phyloP scores from a whole-genome alignment of 1,140 invertebrate species.

The Lepidurus couesii region DNA sequence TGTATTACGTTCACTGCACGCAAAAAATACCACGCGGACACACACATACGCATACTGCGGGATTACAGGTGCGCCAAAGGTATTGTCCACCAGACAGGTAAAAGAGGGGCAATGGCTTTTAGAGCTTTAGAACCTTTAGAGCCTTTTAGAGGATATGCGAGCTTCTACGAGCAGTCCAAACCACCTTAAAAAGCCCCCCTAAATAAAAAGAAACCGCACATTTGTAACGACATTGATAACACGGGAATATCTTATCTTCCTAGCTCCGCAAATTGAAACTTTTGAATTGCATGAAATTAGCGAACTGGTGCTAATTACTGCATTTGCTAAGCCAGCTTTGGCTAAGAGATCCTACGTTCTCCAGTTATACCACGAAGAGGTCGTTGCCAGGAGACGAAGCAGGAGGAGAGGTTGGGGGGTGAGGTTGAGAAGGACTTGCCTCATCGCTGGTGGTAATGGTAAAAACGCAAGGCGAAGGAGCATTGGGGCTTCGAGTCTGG shows the following conservation, averaged over 20 bases:
- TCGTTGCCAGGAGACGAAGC: neutral
- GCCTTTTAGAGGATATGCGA: too few relatives aligned
- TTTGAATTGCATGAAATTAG: too few relatives aligned
- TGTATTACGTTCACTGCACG: constrained; percentile 1
- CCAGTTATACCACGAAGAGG: neutral
- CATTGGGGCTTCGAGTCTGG: too few relatives aligned
- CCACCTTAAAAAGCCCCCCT: too few relatives aligned
- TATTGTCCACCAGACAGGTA: constrained; percentile 18
- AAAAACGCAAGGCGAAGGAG: neutral
- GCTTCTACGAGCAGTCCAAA: too few relatives aligned
- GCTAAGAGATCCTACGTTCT: neutral
- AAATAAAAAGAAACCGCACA: too few relatives aligned
- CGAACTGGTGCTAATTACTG: neutral
- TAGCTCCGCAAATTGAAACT: too few relatives aligned
- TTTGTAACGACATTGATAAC: too few relatives aligned
- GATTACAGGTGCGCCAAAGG: constrained; percentile 9
- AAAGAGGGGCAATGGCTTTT: neutral
- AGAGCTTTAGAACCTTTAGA: neutral
- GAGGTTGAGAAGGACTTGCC: neutral
- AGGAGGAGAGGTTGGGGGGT: neutral
- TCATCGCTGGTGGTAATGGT: constrained; percentile 13
- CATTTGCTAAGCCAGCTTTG: neutral
- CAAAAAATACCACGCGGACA: neutral
- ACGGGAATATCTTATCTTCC: too few relatives aligned
- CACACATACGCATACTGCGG: neutral